Base-by-base conservation (phyloP, 2,888 invertebrate species). In the Ferrisia virgata region DNA sequence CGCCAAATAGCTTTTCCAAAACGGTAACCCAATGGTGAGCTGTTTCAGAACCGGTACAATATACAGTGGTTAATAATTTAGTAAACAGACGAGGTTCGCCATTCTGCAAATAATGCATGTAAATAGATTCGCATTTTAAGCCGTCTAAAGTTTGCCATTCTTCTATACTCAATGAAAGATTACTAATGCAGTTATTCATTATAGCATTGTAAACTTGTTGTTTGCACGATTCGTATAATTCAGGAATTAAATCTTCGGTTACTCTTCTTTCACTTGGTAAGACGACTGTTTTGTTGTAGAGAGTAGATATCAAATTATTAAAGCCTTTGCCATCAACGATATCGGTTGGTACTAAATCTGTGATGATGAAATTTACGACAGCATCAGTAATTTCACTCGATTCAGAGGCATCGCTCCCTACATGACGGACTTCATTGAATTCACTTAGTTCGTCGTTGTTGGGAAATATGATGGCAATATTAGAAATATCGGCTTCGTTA, bases 261-360 rank as follows among this genome's bases (percentile, higher is more conserved):
- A 90, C 85, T 89, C 89, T 82, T 88, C 88, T 87, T 47, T 83
- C 83, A 28, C 40, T 76, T 1, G 76, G 72, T 8, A 83, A 18
- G 5, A 15, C n/a, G 4, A 83, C 40, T 5, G 64, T 89, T 86
- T 90, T 89, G 85, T 90, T 89, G 0, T 90, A 89, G 0, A 90
- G 89, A 58, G 88, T 88, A 0, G 90, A 86, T 0, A 90, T 88
- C 1, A 90, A 87, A 79, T 89, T 88, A 85, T 90, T 90, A 86
- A 90, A 90, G 22, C 90, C 88, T 86, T 88, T 87, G 4, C 89
- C 89, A 85, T 90, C 89, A 0, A 90, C 90, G 22, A 90, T 88
- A 84, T 89, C 89, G 1, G 90, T 90, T 22, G 89, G 86, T 83
- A 90, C 89, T 13, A 90, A 86, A 85, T 90, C 90, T 86, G 89